Conservation (phyloP, 1,140 invertebrate genomes). For the Zophobas morio region DNA sequence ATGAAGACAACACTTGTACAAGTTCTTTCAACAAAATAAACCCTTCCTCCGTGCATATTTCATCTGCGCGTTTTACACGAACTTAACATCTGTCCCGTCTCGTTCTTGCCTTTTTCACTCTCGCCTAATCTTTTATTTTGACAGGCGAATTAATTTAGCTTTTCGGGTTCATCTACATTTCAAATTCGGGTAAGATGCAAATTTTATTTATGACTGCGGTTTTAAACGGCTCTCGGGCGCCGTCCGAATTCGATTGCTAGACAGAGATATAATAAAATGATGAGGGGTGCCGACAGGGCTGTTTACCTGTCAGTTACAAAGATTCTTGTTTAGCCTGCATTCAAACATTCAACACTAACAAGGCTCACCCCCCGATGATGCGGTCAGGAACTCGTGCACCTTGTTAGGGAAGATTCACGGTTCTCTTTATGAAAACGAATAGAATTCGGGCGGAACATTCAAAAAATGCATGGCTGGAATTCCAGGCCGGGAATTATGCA, state of each 20-base stretch:
- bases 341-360: slow-evolving; percentile 43
- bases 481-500: slow-evolving; percentile 8
- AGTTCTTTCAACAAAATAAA: neutral
- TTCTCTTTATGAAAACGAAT: slow-evolving; percentile 23
- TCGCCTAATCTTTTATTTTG: neutral
- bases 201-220: slow-evolving; percentile 19
- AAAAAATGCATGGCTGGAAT: slow-evolving; percentile 16
- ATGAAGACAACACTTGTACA: neutral
- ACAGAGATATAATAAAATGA: slow-evolving; percentile 46
- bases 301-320: slow-evolving; percentile 46
- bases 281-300: slow-evolving; percentile 46
- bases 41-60: neutral
- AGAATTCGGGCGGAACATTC: slow-evolving; percentile 26
- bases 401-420: slow-evolving; percentile 37
- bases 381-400: slow-evolving; percentile 35
- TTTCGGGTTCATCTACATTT: neutral
- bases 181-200: slow-evolving; percentile 24
- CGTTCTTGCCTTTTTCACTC: neutral
- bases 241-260: slow-evolving; percentile 11
- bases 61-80: neutral
- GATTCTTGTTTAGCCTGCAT: slow-evolving; percentile 41
- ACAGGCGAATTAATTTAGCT: slow-evolving; percentile 14
- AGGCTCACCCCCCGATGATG: slow-evolving; percentile 43
- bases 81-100: neutral
- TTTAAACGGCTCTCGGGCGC: slow-evolving; percentile 23